phyloP scores from a whole-genome alignment of 2,113 vertebrate genomes.

The Tricholaema leucomelas region DNA sequence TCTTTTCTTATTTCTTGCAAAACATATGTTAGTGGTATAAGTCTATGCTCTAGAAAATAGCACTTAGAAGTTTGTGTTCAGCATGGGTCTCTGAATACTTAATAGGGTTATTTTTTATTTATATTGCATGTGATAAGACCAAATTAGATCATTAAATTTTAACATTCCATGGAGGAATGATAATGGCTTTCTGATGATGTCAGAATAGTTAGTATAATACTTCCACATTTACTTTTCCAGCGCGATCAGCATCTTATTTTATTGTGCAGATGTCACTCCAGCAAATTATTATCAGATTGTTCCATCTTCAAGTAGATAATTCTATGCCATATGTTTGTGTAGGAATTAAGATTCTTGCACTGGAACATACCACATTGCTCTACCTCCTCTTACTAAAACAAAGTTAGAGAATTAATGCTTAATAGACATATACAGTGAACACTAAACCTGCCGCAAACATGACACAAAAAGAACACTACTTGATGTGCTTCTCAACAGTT shows the following conservation, averaged over 20 bases:
- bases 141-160: slow-evolving; percentile 73
- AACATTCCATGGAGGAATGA: slow-evolving; percentile 59
- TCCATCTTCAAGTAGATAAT: slow-evolving; percentile 58
- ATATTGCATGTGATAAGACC: slow-evolving; percentile 63
- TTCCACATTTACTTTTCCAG: slow-evolving; percentile 38
- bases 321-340: slow-evolving; percentile 57
- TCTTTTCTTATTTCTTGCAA: not conserved
- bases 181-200: slow-evolving; percentile 59
- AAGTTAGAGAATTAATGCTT: slow-evolving; percentile 57
- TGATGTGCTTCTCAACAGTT: not conserved
- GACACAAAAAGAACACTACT: not conserved
- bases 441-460: not conserved
- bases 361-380: slow-evolving; percentile 22
- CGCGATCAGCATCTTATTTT: slow-evolving; percentile 66
- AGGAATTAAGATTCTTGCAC: slow-evolving; percentile 53
- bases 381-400: slow-evolving; percentile 38
- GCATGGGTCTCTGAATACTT: slow-evolving; percentile 41
- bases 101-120: slow-evolving; percentile 69
- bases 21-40: not conserved
- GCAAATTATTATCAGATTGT: slow-evolving; percentile 45
- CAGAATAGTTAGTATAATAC: slow-evolving; percentile 48
- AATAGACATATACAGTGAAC: slow-evolving; percentile 18
- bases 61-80: slow-evolving; percentile 39
- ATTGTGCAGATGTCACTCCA: slow-evolving; percentile 64
- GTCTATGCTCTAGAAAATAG: slow-evolving; percentile 12